A percentile compares a stretch with the other conserved stretches of the same genome.
These are phyloP conservation scores for Allacma fusca DNA, from an alignment of 2,888 invertebrate species.

Conservation along the genomic window DNA sequence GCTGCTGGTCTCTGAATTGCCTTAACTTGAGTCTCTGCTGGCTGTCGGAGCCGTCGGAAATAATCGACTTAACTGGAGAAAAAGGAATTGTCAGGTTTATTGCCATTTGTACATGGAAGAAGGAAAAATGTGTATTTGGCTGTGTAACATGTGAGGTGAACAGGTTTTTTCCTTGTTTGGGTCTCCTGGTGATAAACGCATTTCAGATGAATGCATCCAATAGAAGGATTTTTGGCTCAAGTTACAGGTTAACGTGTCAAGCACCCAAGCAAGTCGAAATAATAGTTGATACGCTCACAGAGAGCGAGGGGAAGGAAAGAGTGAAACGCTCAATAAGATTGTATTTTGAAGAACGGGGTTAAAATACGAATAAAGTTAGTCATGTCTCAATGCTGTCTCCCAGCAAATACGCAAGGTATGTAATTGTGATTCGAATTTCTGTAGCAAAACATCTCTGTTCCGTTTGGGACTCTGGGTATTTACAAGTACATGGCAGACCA, in stretches of 20 bases:
- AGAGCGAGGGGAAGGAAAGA: neutral
- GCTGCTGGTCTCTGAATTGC: neutral
- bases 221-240: neutral
- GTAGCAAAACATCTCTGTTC: no score
- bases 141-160: neutral
- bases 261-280: neutral
- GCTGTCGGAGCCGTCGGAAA: neutral
- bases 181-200: neutral
- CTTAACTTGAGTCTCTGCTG: neutral
- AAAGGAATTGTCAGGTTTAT: neutral
- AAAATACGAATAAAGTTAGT: neutral
- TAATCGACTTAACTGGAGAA: conserved; percentile 3
- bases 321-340: neutral
- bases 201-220: conserved; percentile 22
- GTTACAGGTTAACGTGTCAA: conserved; percentile 12
- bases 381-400: neutral
- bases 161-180: neutral
- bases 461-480: no score
- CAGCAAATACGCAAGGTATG: neutral
- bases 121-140: neutral
- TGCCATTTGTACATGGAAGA: neutral
- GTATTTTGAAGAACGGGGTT: neutral
- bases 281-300: neutral
- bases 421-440: neutral
- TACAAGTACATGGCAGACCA: no score